Conservation (phyloP, 2,797 vertebrate genomes). For the Sparus aurata region DNA sequence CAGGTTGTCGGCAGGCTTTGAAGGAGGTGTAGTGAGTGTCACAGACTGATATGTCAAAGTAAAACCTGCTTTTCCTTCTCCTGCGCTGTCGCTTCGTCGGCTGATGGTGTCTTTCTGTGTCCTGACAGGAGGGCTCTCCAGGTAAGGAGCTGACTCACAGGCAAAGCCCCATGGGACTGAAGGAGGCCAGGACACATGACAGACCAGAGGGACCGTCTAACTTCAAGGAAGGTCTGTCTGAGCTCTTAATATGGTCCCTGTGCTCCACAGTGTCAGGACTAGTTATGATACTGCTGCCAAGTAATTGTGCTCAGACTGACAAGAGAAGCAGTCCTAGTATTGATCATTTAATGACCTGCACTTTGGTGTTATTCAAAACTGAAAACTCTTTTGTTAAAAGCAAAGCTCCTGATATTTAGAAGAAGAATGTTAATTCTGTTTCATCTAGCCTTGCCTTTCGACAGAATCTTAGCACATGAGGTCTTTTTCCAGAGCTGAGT, state of each 20-base stretch:
- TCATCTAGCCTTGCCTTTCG: neutral
- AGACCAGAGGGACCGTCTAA: conserved; percentile 88
- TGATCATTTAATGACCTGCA: neutral
- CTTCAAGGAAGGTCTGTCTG: conserved; percentile 89
- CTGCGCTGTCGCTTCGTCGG: conserved; percentile 10
- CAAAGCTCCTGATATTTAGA: neutral
- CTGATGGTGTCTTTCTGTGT: conserved; percentile 27
- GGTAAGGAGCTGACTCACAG: conserved; percentile 77
- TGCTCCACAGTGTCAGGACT: neutral
- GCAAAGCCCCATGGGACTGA: conserved; percentile 78
- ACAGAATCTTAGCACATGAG: neutral
- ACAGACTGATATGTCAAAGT: neutral
- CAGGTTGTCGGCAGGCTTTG: neutral
- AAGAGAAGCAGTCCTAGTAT: neutral
- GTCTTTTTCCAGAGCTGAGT: neutral
- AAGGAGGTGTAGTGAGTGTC: neutral
- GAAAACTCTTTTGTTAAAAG: conserved; percentile 13
- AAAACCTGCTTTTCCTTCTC: neutral
- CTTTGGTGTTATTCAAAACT: neutral
- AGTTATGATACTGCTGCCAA: conserved; percentile 1
- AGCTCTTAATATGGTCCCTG: neutral
- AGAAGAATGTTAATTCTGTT: neutral
- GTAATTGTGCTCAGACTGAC: neutral
- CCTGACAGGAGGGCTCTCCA: conserved; percentile 81
- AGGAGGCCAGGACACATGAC: conserved; percentile 80